A percentile compares a stretch with the other conserved stretches of the same genome.
Conservation (phyloP, 1,140 invertebrate species). For the Orius insidiosus region DNA sequence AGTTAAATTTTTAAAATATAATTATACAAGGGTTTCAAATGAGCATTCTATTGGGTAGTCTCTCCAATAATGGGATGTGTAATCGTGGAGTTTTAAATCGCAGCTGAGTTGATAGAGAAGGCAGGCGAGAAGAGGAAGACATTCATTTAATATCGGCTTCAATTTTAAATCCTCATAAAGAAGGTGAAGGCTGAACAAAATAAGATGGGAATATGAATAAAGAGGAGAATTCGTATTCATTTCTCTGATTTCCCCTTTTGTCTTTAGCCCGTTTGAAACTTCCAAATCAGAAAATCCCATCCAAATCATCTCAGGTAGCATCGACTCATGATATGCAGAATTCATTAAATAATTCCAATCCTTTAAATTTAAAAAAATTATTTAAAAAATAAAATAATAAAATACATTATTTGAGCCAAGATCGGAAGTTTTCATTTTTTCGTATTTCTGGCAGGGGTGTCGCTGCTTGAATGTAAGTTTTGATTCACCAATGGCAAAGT, state of each 20-base stretch:
- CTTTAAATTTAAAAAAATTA: slow-evolving; percentile 23
- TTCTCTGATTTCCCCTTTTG: not conserved
- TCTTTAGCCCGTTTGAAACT: not conserved
- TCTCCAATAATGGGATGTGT: slow-evolving; percentile 65
- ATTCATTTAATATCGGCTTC: slow-evolving; percentile 47
- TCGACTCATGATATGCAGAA: slow-evolving; percentile 33
- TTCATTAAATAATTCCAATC: slow-evolving; percentile 63
- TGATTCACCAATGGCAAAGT: slow-evolving; percentile 33
- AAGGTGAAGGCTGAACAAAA: slow-evolving; percentile 69
- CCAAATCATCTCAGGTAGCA: slow-evolving; percentile 7
- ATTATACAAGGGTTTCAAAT: slow-evolving; percentile 15
- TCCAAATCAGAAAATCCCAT: slow-evolving; percentile 8
- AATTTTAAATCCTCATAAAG: slow-evolving; percentile 84
- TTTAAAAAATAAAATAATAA: not conserved
- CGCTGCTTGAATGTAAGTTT: slow-evolving; percentile 29
- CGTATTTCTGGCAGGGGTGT: slow-evolving; percentile 27
- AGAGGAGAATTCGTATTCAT: slow-evolving; percentile 34
- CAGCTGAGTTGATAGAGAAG: slow-evolving; percentile 61
- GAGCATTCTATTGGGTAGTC: slow-evolving; percentile 56
- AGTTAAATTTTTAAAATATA: not conserved
- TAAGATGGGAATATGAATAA: slow-evolving; percentile 52
- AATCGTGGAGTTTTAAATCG: slow-evolving; percentile 54
- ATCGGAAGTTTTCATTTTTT: slow-evolving; percentile 44
- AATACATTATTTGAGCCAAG: slow-evolving; percentile 28
- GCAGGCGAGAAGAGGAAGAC: slow-evolving; percentile 46